A percentile compares a stretch with the other conserved stretches of the same genome.
Evolutionary conservation across 2,797 vertebrate genomes (phyloP).

Genomic region (Clarias fuscus): DNA sequence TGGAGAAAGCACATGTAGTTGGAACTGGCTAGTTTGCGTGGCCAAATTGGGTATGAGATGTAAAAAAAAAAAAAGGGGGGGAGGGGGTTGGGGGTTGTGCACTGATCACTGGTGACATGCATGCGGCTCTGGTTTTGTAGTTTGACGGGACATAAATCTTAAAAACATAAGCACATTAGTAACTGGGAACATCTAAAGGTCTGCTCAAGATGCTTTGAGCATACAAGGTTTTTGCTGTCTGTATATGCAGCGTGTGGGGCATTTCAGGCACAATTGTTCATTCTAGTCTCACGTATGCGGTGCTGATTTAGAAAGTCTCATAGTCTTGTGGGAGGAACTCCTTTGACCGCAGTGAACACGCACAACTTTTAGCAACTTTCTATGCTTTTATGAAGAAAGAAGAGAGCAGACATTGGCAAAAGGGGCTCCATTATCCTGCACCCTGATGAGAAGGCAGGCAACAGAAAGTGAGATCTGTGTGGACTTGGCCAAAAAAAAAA

Average conservation of each 20-base stretch:
- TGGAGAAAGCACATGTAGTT: background rate
- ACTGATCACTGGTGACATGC: background rate
- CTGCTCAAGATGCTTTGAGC: background rate
- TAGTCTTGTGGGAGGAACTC: slow-evolving; percentile 18
- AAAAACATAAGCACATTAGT: background rate
- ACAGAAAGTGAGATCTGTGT: slow-evolving; percentile 48
- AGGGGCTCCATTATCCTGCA: slow-evolving; percentile 53
- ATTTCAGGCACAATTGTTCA: background rate
- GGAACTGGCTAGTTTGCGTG: too few species aligned
- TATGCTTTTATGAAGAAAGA: slow-evolving; percentile 48
- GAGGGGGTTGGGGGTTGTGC: background rate
- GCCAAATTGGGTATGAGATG: background rate
- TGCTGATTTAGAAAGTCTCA: slow-evolving; percentile 13
- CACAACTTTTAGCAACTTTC: slow-evolving; percentile 18
- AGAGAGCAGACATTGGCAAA: slow-evolving; percentile 45
- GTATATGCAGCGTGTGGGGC: background rate
- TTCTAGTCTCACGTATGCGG: background rate
- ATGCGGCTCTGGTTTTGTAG: background rate
- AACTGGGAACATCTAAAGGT: background rate
- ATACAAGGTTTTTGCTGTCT: background rate
- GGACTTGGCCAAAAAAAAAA: slow-evolving; percentile 22
- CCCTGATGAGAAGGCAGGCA: slow-evolving; percentile 52
- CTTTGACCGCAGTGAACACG: slow-evolving; percentile 5
- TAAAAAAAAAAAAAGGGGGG: too few species aligned
- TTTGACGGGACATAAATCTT: background rate